Evolutionary conservation across 37 sponge, comb jelly and placozoan species (phyloP).

Genomic region (Diacarnus erythraeanus): DNA sequence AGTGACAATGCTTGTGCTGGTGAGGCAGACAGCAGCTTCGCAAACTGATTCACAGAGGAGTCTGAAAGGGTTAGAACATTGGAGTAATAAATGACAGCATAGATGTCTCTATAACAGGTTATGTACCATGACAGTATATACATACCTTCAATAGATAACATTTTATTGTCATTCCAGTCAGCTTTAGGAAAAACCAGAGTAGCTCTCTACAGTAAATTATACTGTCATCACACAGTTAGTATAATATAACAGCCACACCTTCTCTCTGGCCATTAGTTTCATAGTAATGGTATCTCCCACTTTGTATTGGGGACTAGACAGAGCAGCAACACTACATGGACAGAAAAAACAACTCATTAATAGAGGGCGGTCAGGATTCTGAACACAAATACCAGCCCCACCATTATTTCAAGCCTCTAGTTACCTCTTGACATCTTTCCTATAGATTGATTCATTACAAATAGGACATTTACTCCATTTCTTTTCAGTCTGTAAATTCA

Average conservation of each 20-base stretch:
- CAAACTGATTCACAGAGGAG: conserved; percentile 22
- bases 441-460: conserved; percentile 77
- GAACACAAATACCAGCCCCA: background rate
- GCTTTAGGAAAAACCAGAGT: conserved; percentile 40
- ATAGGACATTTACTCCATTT: conserved; percentile 86
- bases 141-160: conserved; percentile 13
- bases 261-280: conserved; percentile 72
- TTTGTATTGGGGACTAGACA: conserved; percentile 52
- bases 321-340: conserved; percentile 59
- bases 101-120: no score
- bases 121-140: no score
- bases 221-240: background rate
- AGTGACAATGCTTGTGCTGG: conserved; percentile 21
- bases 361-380: background rate
- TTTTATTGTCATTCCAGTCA: conserved; percentile 16
- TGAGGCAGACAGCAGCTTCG: conserved; percentile 62
- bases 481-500: conserved; percentile 59
- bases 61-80: no score
- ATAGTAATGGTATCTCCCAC: conserved; percentile 74
- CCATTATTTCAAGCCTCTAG: background rate
- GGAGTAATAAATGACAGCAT: no score
- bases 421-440: conserved; percentile 72
- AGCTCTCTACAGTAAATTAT: conserved; percentile 7
- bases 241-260: conserved; percentile 31
- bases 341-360: background rate